Evolutionary conservation across 2,888 invertebrate species (phyloP).

Genomic region (Caenorhabditis afra): DNA sequence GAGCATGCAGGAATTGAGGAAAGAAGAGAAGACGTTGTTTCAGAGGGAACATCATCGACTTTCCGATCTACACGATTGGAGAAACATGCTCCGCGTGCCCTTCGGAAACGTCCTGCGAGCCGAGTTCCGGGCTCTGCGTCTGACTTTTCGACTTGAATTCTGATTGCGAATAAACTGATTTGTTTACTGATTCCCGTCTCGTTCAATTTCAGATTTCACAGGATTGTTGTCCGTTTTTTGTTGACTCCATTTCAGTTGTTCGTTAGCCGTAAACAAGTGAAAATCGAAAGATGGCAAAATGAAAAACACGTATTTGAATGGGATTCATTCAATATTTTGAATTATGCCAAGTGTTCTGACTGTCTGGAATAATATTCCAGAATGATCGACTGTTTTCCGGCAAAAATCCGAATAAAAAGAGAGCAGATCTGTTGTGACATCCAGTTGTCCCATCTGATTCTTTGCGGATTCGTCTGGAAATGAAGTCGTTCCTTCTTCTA

Average conservation of each 20-base stretch:
- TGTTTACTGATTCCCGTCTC: neutral
- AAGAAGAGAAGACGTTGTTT: too few relatives aligned
- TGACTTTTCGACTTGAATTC: neutral
- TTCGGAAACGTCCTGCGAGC: constrained; percentile 35
- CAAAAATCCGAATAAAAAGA: too few relatives aligned
- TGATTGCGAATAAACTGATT: neutral
- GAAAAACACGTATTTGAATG: too few relatives aligned
- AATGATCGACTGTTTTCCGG: too few relatives aligned
- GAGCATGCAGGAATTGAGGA: too few relatives aligned
- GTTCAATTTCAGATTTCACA: neutral
- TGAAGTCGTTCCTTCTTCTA: too few relatives aligned
- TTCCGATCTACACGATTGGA: constrained; percentile 25
- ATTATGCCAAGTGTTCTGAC: too few relatives aligned
- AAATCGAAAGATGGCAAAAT: too few relatives aligned
- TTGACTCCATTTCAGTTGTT: neutral
- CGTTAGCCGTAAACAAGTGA: too few relatives aligned
- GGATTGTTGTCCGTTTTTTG: neutral
- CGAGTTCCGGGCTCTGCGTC: constrained; percentile 33
- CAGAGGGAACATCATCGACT: constrained; percentile 45
- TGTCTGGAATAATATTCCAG: too few relatives aligned
- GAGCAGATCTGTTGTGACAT: too few relatives aligned
- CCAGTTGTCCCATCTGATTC: neutral
- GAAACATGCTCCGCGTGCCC: constrained; percentile 41
- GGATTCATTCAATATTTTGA: too few relatives aligned
- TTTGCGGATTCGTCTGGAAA: neutral